Conservation (phyloP, 2,113 vertebrate species). For the Nothoprocta perdicaria region DNA sequence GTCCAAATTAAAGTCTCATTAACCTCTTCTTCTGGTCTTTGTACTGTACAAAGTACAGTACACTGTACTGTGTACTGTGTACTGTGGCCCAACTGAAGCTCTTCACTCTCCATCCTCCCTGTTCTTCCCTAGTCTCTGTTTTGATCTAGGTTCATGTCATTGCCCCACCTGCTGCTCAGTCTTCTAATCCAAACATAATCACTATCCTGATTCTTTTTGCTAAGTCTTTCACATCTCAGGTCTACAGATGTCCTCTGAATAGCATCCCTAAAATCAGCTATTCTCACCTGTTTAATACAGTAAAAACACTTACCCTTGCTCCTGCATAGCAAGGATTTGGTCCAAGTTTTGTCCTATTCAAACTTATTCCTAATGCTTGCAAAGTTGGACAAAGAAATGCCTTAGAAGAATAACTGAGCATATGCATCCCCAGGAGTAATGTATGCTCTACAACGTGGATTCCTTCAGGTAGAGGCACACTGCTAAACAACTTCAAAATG, state of each 20-base stretch:
- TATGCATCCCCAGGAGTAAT: neutral
- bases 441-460: neutral
- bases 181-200: neutral
- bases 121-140: rapidly evolving
- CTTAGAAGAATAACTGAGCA: neutral
- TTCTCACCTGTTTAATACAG: neutral
- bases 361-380: neutral
- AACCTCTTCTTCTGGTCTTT: neutral
- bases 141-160: neutral
- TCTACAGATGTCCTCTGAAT: neutral
- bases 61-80: no score
- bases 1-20: neutral
- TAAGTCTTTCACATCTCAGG: neutral
- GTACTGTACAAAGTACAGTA: no score
- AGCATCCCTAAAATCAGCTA: neutral
- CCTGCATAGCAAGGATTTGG: neutral
- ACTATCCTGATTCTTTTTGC: neutral
- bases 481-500: neutral
- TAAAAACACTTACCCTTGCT: neutral
- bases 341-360: neutral
- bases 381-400: neutral
- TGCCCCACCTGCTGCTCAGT: neutral
- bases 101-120: neutral
- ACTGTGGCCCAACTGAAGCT: neutral
- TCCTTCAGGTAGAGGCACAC: neutral